Percentiles rank a stretch among this genome's conserved stretches.
These are phyloP conservation scores for Hymenopus coronatus DNA, from an alignment of 2,888 invertebrate genomes.

Conservation along the genomic window DNA sequence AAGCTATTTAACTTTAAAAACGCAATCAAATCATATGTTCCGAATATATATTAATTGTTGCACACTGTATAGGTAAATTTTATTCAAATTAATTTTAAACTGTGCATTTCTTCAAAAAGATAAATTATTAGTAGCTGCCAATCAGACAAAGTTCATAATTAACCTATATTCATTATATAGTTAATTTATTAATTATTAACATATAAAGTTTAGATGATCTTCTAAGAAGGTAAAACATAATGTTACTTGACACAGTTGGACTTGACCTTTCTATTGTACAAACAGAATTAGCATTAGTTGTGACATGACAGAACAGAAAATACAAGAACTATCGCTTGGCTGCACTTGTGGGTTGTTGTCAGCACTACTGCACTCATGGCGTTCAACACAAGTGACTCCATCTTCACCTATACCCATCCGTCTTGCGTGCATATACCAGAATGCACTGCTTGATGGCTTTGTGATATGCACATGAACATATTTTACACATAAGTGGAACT, in stretches of 20 bases:
- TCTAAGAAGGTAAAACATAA: background rate
- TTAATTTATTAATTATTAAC: background rate
- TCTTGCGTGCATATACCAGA: conserved; percentile 1
- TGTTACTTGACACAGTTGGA: background rate
- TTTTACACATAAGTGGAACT: background rate
- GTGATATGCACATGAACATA: conserved; percentile 28
- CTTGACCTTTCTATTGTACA: background rate
- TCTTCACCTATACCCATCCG: background rate
- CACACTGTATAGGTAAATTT: too few relatives aligned
- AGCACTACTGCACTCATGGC: conserved; percentile 11
- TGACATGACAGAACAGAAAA: conserved; percentile 2
- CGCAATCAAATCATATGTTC: too few relatives aligned
- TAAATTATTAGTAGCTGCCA: too few relatives aligned
- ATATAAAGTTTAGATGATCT: background rate
- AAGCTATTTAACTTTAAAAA: too few relatives aligned
- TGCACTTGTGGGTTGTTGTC: conserved; percentile 18
- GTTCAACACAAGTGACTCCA: background rate
- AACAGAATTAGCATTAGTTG: background rate
- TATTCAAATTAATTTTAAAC: too few relatives aligned
- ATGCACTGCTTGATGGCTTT: conserved; percentile 35
- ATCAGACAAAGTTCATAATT: too few relatives aligned
- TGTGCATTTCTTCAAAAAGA: too few relatives aligned
- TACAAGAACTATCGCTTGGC: conserved; percentile 5
- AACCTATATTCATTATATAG: background rate
- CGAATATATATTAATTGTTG: too few relatives aligned